Base-by-base conservation (phyloP, 2,113 vertebrate species). In the Ellobius talpinus region DNA sequence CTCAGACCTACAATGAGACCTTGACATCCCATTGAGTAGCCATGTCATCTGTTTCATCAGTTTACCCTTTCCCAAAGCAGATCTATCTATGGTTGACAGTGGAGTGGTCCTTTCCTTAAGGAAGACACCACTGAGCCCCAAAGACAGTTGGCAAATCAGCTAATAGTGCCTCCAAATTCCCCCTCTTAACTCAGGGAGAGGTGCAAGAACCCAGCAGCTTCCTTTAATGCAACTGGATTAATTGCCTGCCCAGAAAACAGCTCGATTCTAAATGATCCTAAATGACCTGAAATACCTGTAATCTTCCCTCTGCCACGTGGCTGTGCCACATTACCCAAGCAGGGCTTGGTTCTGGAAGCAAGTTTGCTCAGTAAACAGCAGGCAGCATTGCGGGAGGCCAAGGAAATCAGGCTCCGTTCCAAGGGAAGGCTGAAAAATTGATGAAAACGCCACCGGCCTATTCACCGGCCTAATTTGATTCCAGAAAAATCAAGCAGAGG, bases 211-310 rank as follows among this genome's bases (percentile, higher is more conserved):
- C 24, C 68, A 92, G 66, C 52, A 96, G 78, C 72, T 87, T 88
- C 65, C 88, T 94, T 84, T 97, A 96, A 97, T 93, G 92, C 89
- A 98, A 94, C 89, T 89, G 77, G 78, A 97, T 98, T 98, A 98
- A 98, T 97, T 98, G 94, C 47, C 79, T 97, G 73, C 96, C 98
- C 77, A 45, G 95, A 98, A 98, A 98, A 97, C 92, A 45, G 90
- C 96, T 98, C 88, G 1, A 95, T 97, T 96, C 52, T 97, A 97
- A 98, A 95, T 7, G 19, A 95, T 93, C 96, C 94, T 97, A 96
- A 97, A 97, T 91, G 96, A 92, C 96, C 95, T 96, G 94, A 96
- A 96, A 96, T 96, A 95, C 95, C 96, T 96, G 87, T 95, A 84
- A 98, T 97, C 94, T 97, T 96, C 89, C 90, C 78, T 90, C 84